A percentile compares a stretch with the other conserved stretches of the same genome.
phyloP scores from a whole-genome alignment of 1,140 invertebrate species.

The Magallana ariakensis region DNA sequence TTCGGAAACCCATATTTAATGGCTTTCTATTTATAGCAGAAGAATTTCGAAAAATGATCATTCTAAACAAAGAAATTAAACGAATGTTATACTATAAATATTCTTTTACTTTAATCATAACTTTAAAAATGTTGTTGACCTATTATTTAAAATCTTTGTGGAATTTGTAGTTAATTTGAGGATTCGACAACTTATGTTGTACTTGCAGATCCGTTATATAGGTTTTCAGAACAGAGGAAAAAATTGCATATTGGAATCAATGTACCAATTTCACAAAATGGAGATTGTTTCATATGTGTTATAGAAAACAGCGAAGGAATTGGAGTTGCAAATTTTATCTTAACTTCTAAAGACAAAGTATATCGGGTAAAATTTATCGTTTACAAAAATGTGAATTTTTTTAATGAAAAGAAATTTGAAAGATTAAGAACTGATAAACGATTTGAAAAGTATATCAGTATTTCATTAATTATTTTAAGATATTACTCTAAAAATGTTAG shows the following conservation, averaged over 20 bases:
- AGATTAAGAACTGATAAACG: too few species aligned
- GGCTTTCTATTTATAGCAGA: too few species aligned
- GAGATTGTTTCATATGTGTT: neutral
- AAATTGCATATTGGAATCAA: neutral
- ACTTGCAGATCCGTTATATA: neutral
- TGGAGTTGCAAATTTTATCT: neutral
- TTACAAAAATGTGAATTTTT: too few species aligned
- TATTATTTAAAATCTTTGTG: neutral
- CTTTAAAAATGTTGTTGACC: neutral
- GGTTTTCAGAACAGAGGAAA: neutral
- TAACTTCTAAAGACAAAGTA: too few species aligned
- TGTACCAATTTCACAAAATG: neutral
- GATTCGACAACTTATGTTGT: neutral
- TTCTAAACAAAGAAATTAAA: neutral
- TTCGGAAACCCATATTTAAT: too few species aligned
- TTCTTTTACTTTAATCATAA: neutral
- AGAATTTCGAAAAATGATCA: neutral
- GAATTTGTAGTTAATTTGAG: neutral
- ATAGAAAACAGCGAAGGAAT: slow-evolving; percentile 12
- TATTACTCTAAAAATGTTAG: too few species aligned
- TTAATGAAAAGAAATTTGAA: too few species aligned
- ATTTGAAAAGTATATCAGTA: too few species aligned
- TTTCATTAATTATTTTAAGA: too few species aligned
- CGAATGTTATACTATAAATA: too few species aligned
- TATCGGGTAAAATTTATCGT: too few species aligned